These are phyloP conservation scores for Pachycephus smyrnensis DNA, from an alignment of 2,888 invertebrate species.

Conservation along the genomic window DNA sequence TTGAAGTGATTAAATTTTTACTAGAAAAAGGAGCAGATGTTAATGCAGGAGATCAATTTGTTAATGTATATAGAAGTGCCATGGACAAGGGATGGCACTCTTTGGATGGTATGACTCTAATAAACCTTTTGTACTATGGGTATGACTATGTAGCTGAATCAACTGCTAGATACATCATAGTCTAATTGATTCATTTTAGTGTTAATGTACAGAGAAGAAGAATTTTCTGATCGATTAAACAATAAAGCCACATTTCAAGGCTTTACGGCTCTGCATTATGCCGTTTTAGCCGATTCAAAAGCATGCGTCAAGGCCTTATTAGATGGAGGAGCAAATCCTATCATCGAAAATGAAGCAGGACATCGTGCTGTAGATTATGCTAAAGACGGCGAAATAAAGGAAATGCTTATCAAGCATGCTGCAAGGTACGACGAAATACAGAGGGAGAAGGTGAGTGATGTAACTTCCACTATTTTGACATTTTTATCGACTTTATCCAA, in stretches of 20 bases:
- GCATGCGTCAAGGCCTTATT: slow-evolving; percentile 76
- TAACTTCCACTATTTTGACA: slow-evolving; percentile 9
- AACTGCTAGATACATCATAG: background rate
- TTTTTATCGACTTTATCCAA: background rate
- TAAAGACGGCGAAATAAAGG: slow-evolving; percentile 73
- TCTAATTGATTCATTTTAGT: slow-evolving; percentile 61
- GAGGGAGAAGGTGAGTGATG: slow-evolving; percentile 52
- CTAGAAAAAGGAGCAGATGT: slow-evolving; percentile 83
- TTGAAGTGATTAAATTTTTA: slow-evolving; percentile 72
- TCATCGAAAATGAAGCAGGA: slow-evolving; percentile 81
- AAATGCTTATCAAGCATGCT: slow-evolving; percentile 73
- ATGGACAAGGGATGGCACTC: slow-evolving; percentile 77
- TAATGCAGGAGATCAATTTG: slow-evolving; percentile 81
- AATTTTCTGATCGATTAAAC: slow-evolving; percentile 81
- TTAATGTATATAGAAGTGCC: slow-evolving; percentile 77
- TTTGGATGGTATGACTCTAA: slow-evolving; percentile 72
- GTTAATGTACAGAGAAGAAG: slow-evolving; percentile 79
- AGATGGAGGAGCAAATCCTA: slow-evolving; percentile 80
- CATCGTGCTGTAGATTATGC: slow-evolving; percentile 82
- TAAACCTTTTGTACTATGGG: background rate
- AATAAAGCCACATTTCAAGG: slow-evolving; percentile 83
- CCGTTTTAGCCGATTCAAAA: slow-evolving; percentile 80
- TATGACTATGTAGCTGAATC: background rate
- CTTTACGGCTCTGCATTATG: slow-evolving; percentile 91
- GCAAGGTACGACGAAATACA: slow-evolving; percentile 59